A percentile compares a stretch with the other conserved stretches of the same genome.
phyloP scores from a whole-genome alignment of 2,113 vertebrate genomes.

The Clupea harengus region DNA sequence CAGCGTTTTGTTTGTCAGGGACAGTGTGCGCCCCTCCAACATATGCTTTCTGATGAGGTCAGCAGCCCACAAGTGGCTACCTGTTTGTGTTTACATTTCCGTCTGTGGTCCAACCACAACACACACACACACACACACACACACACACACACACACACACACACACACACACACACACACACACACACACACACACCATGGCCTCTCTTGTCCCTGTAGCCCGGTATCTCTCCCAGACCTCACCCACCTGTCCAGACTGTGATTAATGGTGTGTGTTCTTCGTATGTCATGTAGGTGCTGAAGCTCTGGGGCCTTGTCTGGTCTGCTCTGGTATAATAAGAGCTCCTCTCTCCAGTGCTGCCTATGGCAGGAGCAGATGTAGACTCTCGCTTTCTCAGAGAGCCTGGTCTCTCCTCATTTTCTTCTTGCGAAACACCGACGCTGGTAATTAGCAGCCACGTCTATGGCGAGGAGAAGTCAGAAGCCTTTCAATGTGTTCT shows the following conservation, averaged over 20 bases:
- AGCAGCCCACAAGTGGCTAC: neutral
- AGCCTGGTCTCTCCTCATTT: conserved; percentile 12
- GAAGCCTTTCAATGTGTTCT: conserved; percentile 47
- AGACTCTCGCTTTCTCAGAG: neutral
- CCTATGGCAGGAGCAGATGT: conserved; percentile 23
- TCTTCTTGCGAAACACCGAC: conserved; percentile 30
- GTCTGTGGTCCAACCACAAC: neutral
- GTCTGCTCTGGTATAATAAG: neutral
- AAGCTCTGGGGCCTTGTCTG: conserved; percentile 19
- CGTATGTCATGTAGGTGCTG: conserved; percentile 24
- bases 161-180: neutral
- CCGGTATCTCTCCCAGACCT: conserved; percentile 29
- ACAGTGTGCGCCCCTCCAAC: neutral
- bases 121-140: neutral
- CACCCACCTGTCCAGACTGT: conserved; percentile 27
- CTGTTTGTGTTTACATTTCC: conserved; percentile 8
- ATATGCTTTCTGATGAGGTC: conserved; percentile 9
- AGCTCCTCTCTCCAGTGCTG: neutral
- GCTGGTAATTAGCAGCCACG: conserved; percentile 42
- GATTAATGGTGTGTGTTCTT: conserved; percentile 49
- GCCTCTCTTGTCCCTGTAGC: neutral
- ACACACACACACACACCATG: neutral
- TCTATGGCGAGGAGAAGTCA: conserved; percentile 32
- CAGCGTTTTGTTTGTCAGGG: neutral
- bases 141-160: neutral